Evolutionary conservation across 2,113 vertebrate species (phyloP).

Genomic region (Calypte anna): DNA sequence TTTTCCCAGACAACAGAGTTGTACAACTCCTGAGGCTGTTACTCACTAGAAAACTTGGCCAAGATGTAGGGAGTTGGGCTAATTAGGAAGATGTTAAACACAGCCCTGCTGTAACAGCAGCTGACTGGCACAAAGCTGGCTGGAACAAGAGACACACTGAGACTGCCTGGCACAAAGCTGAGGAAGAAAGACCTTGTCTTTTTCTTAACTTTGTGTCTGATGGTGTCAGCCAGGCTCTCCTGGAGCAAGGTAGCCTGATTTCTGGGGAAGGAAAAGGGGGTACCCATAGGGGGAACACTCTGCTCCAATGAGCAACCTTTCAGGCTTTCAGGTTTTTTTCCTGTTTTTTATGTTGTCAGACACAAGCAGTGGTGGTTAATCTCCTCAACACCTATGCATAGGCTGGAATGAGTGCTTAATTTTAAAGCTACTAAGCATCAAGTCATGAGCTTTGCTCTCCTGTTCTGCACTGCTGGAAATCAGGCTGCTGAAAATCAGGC

Average conservation of each 20-base stretch:
- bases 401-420: constrained; percentile 3
- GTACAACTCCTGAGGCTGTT: background rate
- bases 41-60: constrained; percentile 33
- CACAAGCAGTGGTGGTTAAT: background rate
- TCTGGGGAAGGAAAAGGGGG: background rate
- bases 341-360: background rate
- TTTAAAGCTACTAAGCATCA: background rate
- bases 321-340: background rate
- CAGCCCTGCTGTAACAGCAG: constrained; percentile 36
- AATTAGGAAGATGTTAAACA: constrained; percentile 53
- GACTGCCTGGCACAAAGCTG: constrained; percentile 23
- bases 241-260: background rate
- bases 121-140: constrained; percentile 40
- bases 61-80: constrained; percentile 13
- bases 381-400: background rate
- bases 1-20: constrained; percentile 4
- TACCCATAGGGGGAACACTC: background rate
- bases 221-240: background rate
- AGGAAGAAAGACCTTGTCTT: constrained; percentile 5
- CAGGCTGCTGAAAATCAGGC: background rate
- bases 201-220: background rate
- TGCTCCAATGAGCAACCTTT: background rate
- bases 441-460: background rate
- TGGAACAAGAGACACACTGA: constrained; percentile 34
- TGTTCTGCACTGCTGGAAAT: background rate